phyloP scores from a whole-genome alignment of 2,888 invertebrate species.

The Ganaspis brasiliensis region DNA sequence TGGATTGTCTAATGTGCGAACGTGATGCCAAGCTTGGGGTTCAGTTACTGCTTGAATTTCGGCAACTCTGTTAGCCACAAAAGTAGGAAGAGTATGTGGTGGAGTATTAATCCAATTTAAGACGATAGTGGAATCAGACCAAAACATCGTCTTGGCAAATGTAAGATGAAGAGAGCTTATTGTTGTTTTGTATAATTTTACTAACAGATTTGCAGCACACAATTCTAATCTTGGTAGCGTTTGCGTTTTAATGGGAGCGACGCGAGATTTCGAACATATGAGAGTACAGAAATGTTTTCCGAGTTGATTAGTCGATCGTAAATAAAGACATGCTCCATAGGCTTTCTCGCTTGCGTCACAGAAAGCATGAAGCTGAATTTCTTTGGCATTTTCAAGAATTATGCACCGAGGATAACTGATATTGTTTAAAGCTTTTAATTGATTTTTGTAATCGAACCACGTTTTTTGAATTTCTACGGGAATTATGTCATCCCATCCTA shows the following conservation, averaged over 20 bases:
- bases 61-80: not conserved
- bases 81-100: not conserved
- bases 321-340: not conserved
- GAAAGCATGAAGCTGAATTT: not conserved
- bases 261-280: not conserved
- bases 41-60: not conserved
- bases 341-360: not conserved
- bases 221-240: constrained; percentile 9
- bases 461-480: constrained; percentile 23
- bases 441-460: not conserved
- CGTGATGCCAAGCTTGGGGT: not conserved
- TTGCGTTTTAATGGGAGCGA: not conserved
- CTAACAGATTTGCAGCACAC: not conserved
- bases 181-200: not conserved
- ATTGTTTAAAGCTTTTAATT: not conserved
- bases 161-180: not conserved
- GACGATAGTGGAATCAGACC: not conserved
- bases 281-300: not conserved
- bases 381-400: not conserved
- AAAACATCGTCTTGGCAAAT: not conserved
- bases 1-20: not conserved
- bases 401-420: not conserved
- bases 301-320: not conserved
- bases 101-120: constrained; percentile 20
- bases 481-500: constrained; percentile 62